phyloP scores from a whole-genome alignment of 37 sponge, comb jelly and placozoan species.

The Mnemiopsis leidyi region DNA sequence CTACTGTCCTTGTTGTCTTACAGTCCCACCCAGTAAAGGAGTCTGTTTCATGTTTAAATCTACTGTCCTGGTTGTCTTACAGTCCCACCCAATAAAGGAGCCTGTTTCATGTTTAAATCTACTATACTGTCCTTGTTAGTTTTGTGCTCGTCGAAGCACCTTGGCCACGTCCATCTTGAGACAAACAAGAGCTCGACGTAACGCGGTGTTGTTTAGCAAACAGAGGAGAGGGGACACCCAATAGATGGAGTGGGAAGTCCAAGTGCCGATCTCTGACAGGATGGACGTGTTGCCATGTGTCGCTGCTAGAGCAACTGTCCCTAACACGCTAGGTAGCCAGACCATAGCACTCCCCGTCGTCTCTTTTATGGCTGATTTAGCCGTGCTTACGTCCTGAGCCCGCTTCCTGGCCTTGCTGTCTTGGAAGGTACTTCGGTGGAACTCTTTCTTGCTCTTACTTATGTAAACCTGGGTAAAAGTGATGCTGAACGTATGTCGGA shows the following conservation, averaged over 20 bases:
- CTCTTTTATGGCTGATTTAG: background rate
- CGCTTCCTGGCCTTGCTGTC: background rate
- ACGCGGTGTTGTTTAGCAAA: background rate
- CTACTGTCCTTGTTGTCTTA: no score
- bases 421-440: background rate
- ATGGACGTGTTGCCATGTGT: background rate
- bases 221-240: background rate
- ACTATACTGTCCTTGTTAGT: no score
- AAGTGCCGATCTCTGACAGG: background rate
- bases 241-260: background rate
- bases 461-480: background rate
- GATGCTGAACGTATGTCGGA: no score
- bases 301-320: background rate
- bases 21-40: no score
- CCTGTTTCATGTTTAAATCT: no score
- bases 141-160: background rate
- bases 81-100: no score
- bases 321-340: background rate
- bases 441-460: conserved; percentile 9
- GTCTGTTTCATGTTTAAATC: no score
- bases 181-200: background rate
- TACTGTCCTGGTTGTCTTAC: no score
- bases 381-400: background rate
- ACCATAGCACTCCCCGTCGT: background rate
- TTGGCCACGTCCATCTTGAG: background rate